Percentiles rank a stretch among this genome's conserved stretches.
Conservation (phyloP, 1,140 invertebrate species). For the Pachypsylla venusta region DNA sequence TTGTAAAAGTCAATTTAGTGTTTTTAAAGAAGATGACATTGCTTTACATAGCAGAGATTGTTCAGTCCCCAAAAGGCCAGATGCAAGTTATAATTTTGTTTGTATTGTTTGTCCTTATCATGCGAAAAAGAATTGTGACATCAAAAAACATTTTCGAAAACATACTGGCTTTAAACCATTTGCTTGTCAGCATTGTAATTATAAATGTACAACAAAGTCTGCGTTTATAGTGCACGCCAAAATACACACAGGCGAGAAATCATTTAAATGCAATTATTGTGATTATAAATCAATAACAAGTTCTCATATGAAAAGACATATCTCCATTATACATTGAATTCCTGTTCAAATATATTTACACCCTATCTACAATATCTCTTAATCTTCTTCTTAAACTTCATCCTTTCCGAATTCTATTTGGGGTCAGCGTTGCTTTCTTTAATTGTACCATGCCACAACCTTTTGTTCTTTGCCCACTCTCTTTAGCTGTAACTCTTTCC, state of each 20-base stretch:
- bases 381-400: too few relatives aligned
- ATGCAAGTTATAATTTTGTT: background rate
- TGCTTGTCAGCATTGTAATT: conserved; percentile 1
- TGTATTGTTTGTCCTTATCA: background rate
- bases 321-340: background rate
- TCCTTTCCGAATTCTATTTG: too few relatives aligned
- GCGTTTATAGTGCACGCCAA: background rate
- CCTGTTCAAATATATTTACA: conserved; percentile 8
- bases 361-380: background rate
- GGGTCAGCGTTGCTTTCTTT: too few relatives aligned
- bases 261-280: conserved; percentile 11
- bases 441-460: too few relatives aligned
- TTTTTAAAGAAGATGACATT: too few relatives aligned
- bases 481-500: too few relatives aligned
- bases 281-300: background rate
- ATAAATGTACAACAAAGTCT: background rate
- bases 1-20: too few relatives aligned
- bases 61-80: background rate
- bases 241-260: conserved; percentile 10
- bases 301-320: conserved; percentile 2
- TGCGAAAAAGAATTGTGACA: background rate
- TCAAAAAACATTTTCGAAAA: conserved; percentile 1
- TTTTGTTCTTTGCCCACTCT: too few relatives aligned
- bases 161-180: conserved; percentile 7
- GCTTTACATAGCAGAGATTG: too few relatives aligned